Evolutionary conservation across 2,888 invertebrate genomes (phyloP), one percentile per base, ranked within the genome.

Genomic region (Coremacera marginata): DNA sequence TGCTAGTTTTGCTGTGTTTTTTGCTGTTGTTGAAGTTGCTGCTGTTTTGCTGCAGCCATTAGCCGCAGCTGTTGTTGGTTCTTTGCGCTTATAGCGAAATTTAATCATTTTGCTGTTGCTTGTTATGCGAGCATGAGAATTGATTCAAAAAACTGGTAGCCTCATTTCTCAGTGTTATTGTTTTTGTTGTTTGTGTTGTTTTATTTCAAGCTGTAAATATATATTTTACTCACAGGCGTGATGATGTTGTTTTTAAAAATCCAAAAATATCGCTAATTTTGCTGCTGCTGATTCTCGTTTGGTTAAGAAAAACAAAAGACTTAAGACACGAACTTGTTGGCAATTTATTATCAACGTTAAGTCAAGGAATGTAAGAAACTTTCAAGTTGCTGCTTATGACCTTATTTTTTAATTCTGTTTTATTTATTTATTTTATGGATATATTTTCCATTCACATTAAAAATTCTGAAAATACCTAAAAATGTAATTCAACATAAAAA

Each of bases 61-160:
- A 72, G 22, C 76, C 51, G 55, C 49, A 82, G 87, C 83, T 80
- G 86, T 87, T 74, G 82, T 83, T 79, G 86, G 84, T 86, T 93
- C 93, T 87, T 93, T 93, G 81, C 92, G 92, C 84, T 93, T 93
- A 83, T 93, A 93, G 80, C 93, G 92, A 90, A 93, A 93, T 89
- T 93, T 93, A 81, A 93, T 93, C 93, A 93, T 93, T 82, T 82
- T 81, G 49, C 22, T 19, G 22, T 19, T 27, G 14, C 7, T 8
- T 14, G 44, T 19, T 31, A 5, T 34, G 19, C 11, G 57, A 27
- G n/a, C 16, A 16, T 11, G 14, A 63, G n/a, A 62, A 34, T 65
- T 11, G 14, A 65, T 34, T 65, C 19, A 34, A 34, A 34, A 34
- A 7, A 25, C 51, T 60, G n/a, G 37, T 16, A 55, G 51, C 60